These are phyloP conservation scores for Drosophila eugracilis DNA, from an alignment of 1,140 invertebrate genomes.

Conservation along the genomic window DNA sequence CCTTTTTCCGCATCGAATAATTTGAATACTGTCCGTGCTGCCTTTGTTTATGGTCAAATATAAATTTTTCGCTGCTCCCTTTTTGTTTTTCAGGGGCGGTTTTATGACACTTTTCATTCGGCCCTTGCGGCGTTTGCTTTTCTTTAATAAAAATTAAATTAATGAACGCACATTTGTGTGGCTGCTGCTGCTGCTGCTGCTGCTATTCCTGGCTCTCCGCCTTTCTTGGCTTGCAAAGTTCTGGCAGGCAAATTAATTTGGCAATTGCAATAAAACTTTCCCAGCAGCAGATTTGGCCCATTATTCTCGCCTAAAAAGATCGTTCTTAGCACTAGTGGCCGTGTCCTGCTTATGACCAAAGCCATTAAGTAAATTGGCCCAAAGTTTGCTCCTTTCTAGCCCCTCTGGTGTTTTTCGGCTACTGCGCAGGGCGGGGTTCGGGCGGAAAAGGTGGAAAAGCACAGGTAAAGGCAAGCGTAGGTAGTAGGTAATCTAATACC, in stretches of 20 bases:
- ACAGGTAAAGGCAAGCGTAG: no score
- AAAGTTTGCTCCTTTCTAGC: conserved; percentile 25
- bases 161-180: conserved; percentile 52
- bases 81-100: conserved; percentile 2
- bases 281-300: conserved; percentile 46
- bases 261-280: conserved; percentile 54
- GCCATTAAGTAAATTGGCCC: conserved; percentile 49
- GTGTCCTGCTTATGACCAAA: conserved; percentile 47
- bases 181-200: background rate
- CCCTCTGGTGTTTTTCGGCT: no score
- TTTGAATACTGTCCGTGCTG: conserved; percentile 31
- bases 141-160: conserved; percentile 54
- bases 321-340: conserved; percentile 10
- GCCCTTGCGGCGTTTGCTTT: conserved; percentile 20
- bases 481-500: conserved; percentile 28
- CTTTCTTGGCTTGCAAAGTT: conserved; percentile 23
- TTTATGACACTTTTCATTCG: conserved; percentile 45
- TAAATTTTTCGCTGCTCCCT: conserved; percentile 19
- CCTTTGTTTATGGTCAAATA: conserved; percentile 48
- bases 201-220: background rate
- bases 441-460: background rate
- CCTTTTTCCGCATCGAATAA: conserved; percentile 31
- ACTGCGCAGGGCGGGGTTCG: no score
- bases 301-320: conserved; percentile 39
- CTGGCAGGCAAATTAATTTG: conserved; percentile 46